Percentiles rank a stretch among this genome's conserved stretches.
phyloP scores from a whole-genome alignment of 1,140 invertebrate genomes.

The Drosophila pallidifrons region DNA sequence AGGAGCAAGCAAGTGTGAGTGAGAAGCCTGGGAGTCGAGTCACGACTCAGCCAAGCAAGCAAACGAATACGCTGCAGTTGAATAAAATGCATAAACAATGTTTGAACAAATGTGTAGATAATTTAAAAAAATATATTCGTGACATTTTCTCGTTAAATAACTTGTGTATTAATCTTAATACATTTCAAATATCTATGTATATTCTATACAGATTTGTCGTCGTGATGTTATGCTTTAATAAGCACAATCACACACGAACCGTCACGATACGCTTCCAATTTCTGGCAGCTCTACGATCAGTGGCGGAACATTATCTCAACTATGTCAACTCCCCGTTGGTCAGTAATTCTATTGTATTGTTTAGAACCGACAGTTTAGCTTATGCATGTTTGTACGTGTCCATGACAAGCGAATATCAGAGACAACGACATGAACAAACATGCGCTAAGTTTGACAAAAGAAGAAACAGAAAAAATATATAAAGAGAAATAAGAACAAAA shows the following conservation, averaged over 20 bases:
- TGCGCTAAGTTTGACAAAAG: constrained; percentile 14
- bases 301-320: constrained; percentile 1
- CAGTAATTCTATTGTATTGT: constrained; percentile 4
- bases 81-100: background rate
- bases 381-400: constrained; percentile 39
- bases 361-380: background rate
- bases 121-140: background rate
- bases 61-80: constrained; percentile 43
- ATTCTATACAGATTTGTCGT: background rate
- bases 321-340: constrained; percentile 1
- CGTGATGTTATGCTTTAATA: background rate
- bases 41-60: constrained; percentile 13
- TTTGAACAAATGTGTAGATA: background rate
- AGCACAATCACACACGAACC: background rate
- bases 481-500: background rate
- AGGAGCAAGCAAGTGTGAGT: constrained; percentile 14
- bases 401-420: constrained; percentile 9
- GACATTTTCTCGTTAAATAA: background rate
- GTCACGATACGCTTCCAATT: constrained; percentile 5
- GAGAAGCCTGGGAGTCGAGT: constrained; percentile 9
- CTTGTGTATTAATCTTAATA: background rate
- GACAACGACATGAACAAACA: constrained; percentile 27
- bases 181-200: background rate
- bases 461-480: no score
- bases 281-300: constrained; percentile 1